phyloP scores from a whole-genome alignment of 2,888 invertebrate species.

The Dynastes hyllus region DNA sequence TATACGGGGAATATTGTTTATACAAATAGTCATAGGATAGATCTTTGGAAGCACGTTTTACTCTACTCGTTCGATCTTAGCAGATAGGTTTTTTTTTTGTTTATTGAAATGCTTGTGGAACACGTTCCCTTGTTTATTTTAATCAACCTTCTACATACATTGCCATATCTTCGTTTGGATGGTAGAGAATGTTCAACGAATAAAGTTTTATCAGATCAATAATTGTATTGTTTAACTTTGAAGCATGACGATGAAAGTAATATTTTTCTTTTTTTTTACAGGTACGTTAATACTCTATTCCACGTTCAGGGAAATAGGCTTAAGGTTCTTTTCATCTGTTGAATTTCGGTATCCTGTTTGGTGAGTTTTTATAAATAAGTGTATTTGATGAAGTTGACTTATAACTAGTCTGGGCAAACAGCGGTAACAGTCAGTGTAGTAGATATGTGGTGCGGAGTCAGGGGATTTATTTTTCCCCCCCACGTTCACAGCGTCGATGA shows the following conservation, averaged over 20 bases:
- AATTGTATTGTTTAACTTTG: not conserved
- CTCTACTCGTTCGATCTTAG: not conserved
- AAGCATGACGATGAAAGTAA: not conserved
- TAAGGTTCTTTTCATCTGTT: no score
- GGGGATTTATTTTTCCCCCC: no score
- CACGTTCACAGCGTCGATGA: no score
- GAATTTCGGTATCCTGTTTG: no score
- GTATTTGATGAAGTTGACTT: no score
- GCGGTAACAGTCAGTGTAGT: no score
- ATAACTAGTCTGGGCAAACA: no score
- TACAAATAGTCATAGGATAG: constrained; percentile 12
- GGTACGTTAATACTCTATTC: no score
- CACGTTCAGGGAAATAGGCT: no score
- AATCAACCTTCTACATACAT: constrained; percentile 4
- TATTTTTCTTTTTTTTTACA: not conserved
- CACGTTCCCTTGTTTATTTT: constrained; percentile 31
- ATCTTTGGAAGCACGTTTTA: constrained; percentile 18
- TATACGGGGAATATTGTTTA: constrained; percentile 19
- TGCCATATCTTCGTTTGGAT: not conserved
- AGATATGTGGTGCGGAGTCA: no score
- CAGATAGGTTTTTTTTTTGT: constrained; percentile 5
- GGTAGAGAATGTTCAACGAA: not conserved
- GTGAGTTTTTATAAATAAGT: no score
- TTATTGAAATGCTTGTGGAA: constrained; percentile 23
- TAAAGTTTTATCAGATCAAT: not conserved